Evolutionary conservation across 37 sponge, comb jelly and placozoan species (phyloP), one percentile per base, ranked within the genome.

Genomic region (Lycopodina hypogea): DNA sequence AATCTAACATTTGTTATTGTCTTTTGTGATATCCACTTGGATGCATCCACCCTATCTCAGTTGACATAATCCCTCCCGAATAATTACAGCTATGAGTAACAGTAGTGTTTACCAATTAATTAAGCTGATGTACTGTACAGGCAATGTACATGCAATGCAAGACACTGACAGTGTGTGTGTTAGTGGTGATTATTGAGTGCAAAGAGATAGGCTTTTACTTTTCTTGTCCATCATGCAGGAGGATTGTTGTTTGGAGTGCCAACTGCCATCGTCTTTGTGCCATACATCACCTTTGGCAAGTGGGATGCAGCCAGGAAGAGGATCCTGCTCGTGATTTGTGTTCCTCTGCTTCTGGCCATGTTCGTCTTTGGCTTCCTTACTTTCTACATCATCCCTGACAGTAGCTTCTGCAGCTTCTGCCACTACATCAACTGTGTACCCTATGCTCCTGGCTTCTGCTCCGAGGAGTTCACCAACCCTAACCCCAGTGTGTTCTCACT

Each of bases 211-310:
- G n/a, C 11, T 21, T 23, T 60, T 60, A n/a, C 23, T 8, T 60
- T 6, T n/a, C 3, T 28, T 42, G n/a, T 35, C 51, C 2, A 23
- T 32, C 14, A 53, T 1, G 9, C 83, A 72, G 95, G 96, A 55
- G 98, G 98, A 1, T 72, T 97, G 40, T 23, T 93, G 58, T 94
- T 92, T 88, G 98, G 98, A 6, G 63, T 97, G 23, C 67, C 89
- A 3, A 52, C 93, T 24, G 98, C 94, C 35, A 57, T 92, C n/a
- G 74, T 97, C 24, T 97, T 97, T 80, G 90, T 97, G 0, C 98
- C 98, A 22, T 97, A 92, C 83, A 92, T 97, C 67, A 97, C 98
- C 23, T 97, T 97, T 72, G 92, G 94, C 26, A 97, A 87, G 52
- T 84, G 71, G 68, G 95, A 92, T 68, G 78, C 86, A 2, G 60